Percentiles rank a stretch among this genome's conserved stretches.
These are phyloP conservation scores for Dromaius novaehollandiae DNA, from an alignment of 2,113 vertebrate genomes.

Conservation along the genomic window DNA sequence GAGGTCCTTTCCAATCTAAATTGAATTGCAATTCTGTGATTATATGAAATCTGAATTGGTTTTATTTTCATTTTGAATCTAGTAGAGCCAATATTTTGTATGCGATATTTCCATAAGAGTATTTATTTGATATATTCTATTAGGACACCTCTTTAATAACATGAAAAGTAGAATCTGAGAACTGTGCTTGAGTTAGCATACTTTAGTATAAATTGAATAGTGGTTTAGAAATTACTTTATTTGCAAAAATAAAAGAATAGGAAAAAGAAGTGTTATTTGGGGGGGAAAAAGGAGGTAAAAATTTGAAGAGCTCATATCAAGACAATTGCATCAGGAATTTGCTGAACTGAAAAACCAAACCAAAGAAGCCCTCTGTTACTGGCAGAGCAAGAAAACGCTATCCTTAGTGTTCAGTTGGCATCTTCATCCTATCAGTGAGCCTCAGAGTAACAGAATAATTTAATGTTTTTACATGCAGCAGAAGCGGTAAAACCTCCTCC, in stretches of 20 bases:
- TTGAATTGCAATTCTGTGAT: not conserved
- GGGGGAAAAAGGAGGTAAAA: not conserved
- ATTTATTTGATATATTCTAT: not conserved
- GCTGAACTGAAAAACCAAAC: constrained; percentile 19
- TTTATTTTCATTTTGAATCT: not conserved
- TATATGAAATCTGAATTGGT: not conserved
- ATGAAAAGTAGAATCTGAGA: not conserved
- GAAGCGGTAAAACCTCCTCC: constrained; percentile 43
- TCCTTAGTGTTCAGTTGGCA: constrained; percentile 49
- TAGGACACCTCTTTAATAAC: not conserved
- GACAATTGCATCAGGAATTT: not conserved
- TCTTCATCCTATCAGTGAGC: constrained; percentile 42
- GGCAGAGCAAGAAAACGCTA: constrained; percentile 17
- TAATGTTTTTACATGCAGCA: constrained; percentile 40
- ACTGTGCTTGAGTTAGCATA: not conserved
- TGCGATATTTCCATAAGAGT: not conserved
- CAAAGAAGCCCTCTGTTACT: not conserved
- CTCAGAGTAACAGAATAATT: constrained; percentile 62
- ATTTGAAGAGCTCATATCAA: not conserved
- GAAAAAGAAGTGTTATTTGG: not conserved
- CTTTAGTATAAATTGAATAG: not conserved
- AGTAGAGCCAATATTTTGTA: not conserved
- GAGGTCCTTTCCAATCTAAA: not conserved
- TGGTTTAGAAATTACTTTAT: not conserved
- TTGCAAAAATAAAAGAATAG: not conserved